Evolutionary conservation across 2,113 vertebrate species (phyloP), one percentile per base, ranked within the genome.

Genomic region (Brienomyrus brachyistius): DNA sequence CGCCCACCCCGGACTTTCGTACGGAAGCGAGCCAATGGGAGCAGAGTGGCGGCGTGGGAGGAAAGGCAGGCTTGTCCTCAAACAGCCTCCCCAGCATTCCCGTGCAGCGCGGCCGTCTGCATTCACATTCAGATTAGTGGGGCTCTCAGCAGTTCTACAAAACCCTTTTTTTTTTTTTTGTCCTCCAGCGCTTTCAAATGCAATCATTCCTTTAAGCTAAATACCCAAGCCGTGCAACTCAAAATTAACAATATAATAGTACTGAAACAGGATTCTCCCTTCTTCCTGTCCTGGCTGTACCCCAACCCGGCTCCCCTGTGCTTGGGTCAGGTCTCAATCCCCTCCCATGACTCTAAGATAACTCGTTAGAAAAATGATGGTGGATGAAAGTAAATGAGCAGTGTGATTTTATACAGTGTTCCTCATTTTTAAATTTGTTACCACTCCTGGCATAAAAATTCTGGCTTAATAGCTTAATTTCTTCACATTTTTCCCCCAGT

Each of bases 61-160:
- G 88, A 89, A 52, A 23, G 80, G 70, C 27, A 82, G 50, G 27
- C 19, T 35, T 52, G 31, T 48, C 77, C 77, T 89, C 56, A n/a
- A 45, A 91, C 90, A 47, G 89, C 74, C 15, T 82, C 89, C 31
- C 27, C 89, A 91, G 62, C 62, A 10, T 91, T 92, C 54, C 83
- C 83, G 91, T 62, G 8, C 87, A 66, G 23, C 21, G 45, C 82
- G 48, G 31, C 87, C 74, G 48, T 50, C 48, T 52, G n/a, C 45
- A 74, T 90, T 86, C 84, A 74, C 5, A 87, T 87, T 87, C 45
- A 35, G 50, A 27, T 43, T 80, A 17, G 31, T 1, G 27, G 31
- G 7, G 13, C 48, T 40, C 15, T 19, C 50, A 87, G 51, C 13
- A 54, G 27, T 86, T 51, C 47, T 48, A 51, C 11, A 27, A n/a